phyloP scores from a whole-genome alignment of 1,140 invertebrate species.

The Helicoverpa zea region DNA sequence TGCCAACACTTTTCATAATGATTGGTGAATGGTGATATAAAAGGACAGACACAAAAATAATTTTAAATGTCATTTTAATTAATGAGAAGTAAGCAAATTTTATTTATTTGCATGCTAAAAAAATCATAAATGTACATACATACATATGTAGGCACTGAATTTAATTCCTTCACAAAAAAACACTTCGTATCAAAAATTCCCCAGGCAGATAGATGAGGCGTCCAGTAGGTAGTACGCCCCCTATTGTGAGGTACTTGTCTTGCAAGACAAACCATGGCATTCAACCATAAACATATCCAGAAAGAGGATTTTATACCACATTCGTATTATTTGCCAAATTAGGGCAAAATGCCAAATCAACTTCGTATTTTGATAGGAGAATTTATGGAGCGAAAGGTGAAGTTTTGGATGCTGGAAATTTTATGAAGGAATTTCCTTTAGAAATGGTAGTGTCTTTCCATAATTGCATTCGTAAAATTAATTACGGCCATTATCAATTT shows the following conservation, averaged over 20 bases:
- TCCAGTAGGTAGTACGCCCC: conserved; percentile 40
- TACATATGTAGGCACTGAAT: too few relatives aligned
- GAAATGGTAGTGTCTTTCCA: too few relatives aligned
- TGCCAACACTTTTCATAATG: too few relatives aligned
- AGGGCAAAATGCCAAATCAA: conserved; percentile 50
- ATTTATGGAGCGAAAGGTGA: conserved; percentile 16
- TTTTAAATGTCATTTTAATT: too few relatives aligned
- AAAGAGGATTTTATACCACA: conserved; percentile 20
- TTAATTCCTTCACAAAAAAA: not conserved
- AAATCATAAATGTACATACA: too few relatives aligned
- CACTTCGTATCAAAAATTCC: conserved; percentile 20
- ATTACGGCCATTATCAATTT: too few relatives aligned
- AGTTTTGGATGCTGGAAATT: not conserved
- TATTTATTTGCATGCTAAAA: too few relatives aligned
- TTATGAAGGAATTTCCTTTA: not conserved
- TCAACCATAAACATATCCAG: conserved; percentile 7
- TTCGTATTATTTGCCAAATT: conserved; percentile 33
- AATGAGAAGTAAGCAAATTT: too few relatives aligned
- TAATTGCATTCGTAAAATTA: too few relatives aligned
- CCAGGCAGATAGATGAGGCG: conserved; percentile 6
- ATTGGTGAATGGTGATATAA: too few relatives aligned
- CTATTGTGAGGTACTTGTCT: conserved; percentile 44
- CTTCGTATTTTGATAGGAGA: conserved; percentile 23
- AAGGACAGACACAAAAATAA: not conserved
- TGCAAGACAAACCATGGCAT: conserved; percentile 32